Base-by-base conservation (phyloP, 2,113 vertebrate species). In the Scomber colias region DNA sequence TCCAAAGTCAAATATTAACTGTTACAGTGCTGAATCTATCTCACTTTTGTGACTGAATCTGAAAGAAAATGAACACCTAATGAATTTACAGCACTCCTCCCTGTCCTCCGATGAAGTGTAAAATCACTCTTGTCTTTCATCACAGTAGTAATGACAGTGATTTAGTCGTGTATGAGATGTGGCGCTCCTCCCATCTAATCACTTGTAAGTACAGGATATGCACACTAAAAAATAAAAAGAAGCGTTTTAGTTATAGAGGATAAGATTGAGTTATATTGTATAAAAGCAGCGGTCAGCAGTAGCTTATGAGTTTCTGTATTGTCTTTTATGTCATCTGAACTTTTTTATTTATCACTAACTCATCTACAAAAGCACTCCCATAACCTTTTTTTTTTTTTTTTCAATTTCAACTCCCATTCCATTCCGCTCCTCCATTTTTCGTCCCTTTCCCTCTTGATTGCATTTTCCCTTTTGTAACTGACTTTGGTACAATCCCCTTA, bases 401-500 rank as follows among this genome's bases (percentile, higher is more conserved):
- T 69, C 62, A 4, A 75, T 83, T 87, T 82, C 46, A 75, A 71
- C 67, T 84, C 68, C 64, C 64, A 65, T 75, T 88, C 81, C 59
- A 79, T 76, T 59, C 21, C 12, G 1, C 45, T 45, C 57, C 63
- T 46, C 60, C 46, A 55, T 72, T 59, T 75, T 70, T 79, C 31
- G 3, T 45, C 67, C 24, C 49, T 16, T 40, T 31, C 44, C 30
- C 10, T 71, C 13, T 48, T 45, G 70, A 90, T 83, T 90, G 67
- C 82, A 89, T 83, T 91, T 90, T 85, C 60, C 71, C 79, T 88
- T 87, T 90, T 88, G 71, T 91, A 77, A 86, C 73, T 75, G 87
- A 79, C 87, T 87, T 81, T 86, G 79, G 83, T 85, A 59, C 90
- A 88, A 85, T 92, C 91, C 88, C 85, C 76, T 84, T 80, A 89